A percentile compares a stretch with the other conserved stretches of the same genome.
Evolutionary conservation across 2,797 vertebrate species (phyloP).

Genomic region (Coreius guichenoti): DNA sequence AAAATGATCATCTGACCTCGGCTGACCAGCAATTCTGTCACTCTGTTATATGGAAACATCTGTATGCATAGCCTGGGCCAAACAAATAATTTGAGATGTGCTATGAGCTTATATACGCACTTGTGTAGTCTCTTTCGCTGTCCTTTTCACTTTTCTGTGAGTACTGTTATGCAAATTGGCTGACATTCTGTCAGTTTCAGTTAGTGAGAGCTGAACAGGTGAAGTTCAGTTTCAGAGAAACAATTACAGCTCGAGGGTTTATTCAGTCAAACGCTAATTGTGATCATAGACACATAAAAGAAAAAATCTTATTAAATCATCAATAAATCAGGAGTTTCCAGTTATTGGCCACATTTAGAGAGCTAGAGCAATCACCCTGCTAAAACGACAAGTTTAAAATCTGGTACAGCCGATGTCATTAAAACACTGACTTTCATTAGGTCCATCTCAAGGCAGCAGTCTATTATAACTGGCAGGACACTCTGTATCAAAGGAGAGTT

Average conservation of each 20-base stretch:
- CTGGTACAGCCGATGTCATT: conserved; percentile 33
- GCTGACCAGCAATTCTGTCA: conserved; percentile 20
- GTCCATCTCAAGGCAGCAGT: conserved; percentile 60
- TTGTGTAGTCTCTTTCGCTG: not conserved
- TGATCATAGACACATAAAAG: not conserved
- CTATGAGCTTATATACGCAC: not conserved
- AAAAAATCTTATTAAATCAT: no score
- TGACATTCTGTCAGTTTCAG: conserved; percentile 51
- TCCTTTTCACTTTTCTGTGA: conserved; percentile 1
- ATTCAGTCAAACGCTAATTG: not conserved
- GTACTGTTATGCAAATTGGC: conserved; percentile 23
- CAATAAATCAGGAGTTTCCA: not conserved
- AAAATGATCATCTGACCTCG: conserved; percentile 25
- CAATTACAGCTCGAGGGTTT: not conserved
- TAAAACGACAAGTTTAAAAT: not conserved
- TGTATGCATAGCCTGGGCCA: not conserved
- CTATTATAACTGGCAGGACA: conserved; percentile 61
- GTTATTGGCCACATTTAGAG: not conserved
- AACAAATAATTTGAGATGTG: conserved; percentile 1
- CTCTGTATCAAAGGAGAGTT: conserved; percentile 52
- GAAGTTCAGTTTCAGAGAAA: conserved; percentile 21
- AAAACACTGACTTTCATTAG: conserved; percentile 63
- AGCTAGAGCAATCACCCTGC: not conserved
- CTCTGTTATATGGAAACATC: not conserved
- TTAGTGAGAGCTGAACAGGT: conserved; percentile 43